Evolutionary conservation across 2,888 invertebrate species (phyloP), one percentile per base, ranked within the genome.

Genomic region (Ischnus inquisitorius): DNA sequence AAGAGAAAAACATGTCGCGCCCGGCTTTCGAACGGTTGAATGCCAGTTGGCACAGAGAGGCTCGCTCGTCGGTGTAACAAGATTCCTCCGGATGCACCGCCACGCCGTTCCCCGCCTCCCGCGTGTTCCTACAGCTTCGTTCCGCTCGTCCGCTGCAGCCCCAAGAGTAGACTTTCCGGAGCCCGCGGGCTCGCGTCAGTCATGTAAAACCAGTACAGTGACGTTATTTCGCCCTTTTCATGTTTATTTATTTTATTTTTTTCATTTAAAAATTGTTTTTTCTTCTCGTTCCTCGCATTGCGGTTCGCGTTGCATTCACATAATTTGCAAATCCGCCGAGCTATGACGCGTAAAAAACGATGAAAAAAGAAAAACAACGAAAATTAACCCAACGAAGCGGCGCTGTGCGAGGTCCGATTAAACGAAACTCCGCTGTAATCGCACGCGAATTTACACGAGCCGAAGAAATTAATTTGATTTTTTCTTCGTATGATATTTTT

Each of bases 71-170:
- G 74, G 34, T 79, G 80, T 80, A 83, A 83, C 83, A 80, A 80
- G 83, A 83, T 80, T 83, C 83, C 83, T 76, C 80, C 83, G 83
- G 83, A 83, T 80, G 80, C 80, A 80, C 51, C 60, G 72, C 34
- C 43, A 67, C 72, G 60, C 41, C 76, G 12, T 6, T 2, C 12
- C n/a, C 14, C 22, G 1, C 12, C 16, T 14, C 19, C 54, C 54
- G 19, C 22, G 57, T 48, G 64, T 60, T 75, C 75, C 62, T 79
- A 62, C 79, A 79, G 75, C 79, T 79, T 65, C 65, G 54, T 71
- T 76, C 69, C 57, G 62, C 46, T 72, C 67, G 67, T 28, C 41
- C 19, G 67, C 76, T 22, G 25, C n/a, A 39, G 51, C 19, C 14
- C 25, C 51, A 46, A 8, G 34, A 19, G 39, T 46, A 46, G 22